These are phyloP conservation scores for Aproaerema taeniolella DNA, from an alignment of 2,888 invertebrate genomes.

Conservation along the genomic window DNA sequence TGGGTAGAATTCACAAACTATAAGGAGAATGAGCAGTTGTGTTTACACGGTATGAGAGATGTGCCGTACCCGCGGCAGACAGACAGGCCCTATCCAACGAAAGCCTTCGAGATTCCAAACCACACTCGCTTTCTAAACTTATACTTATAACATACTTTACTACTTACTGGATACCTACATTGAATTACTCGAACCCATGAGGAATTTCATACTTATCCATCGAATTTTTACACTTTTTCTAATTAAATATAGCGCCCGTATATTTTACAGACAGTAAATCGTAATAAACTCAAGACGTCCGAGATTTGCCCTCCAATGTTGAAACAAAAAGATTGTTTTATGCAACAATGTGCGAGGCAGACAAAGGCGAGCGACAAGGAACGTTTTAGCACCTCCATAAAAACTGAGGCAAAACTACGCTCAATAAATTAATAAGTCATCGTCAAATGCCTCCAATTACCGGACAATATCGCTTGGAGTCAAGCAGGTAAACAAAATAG, in stretches of 20 bases:
- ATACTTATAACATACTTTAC: too few species aligned
- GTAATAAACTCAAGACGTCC: too few species aligned
- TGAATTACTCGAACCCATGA: too few species aligned
- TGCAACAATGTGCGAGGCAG: constrained; percentile 21
- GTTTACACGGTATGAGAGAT: constrained; percentile 30
- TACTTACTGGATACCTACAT: too few species aligned
- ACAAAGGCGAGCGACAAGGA: constrained; percentile 38
- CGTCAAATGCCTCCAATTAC: constrained; percentile 73
- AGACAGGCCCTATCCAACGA: neutral
- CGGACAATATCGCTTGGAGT: constrained; percentile 59
- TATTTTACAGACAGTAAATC: too few species aligned
- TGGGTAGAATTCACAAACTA: too few species aligned
- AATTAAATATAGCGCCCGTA: too few species aligned
- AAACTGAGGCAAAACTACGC: constrained; percentile 60
- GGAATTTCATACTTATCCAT: too few species aligned
- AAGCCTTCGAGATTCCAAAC: constrained; percentile 6
- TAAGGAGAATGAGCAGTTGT: too few species aligned
- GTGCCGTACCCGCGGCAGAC: too few species aligned
- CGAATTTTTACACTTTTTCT: too few species aligned
- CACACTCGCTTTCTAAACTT: constrained; percentile 19
- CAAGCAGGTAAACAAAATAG: constrained; percentile 75
- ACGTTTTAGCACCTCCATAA: constrained; percentile 73
- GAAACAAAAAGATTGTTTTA: constrained; percentile 15
- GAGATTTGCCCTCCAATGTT: constrained; percentile 1
- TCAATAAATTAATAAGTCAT: constrained; percentile 76